These are phyloP conservation scores for Hyperoplus lanceolatus DNA, from an alignment of 2,797 vertebrate species.

Conservation along the genomic window DNA sequence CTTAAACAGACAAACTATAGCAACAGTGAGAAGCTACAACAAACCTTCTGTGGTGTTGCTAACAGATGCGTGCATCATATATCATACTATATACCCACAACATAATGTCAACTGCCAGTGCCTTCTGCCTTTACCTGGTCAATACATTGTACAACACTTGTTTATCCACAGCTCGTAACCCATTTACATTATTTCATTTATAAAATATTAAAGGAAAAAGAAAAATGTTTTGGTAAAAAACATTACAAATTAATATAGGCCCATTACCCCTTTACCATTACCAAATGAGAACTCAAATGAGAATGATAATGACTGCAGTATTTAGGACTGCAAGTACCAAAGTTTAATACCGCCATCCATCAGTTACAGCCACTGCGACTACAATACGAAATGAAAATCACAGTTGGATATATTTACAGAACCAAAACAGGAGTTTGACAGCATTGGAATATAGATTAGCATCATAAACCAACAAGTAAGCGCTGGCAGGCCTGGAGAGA, in stretches of 20 bases:
- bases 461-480: constrained; percentile 46
- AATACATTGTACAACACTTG: neutral
- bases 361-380: neutral
- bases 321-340: neutral
- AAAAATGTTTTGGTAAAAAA: neutral
- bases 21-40: neutral
- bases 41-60: constrained; percentile 24
- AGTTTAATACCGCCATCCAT: neutral
- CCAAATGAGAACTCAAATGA: too few relatives aligned
- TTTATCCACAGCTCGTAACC: constrained; percentile 8
- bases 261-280: too few relatives aligned
- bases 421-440: constrained; percentile 30
- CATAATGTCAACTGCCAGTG: constrained; percentile 14
- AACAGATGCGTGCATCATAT: constrained; percentile 17
- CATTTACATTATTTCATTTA: constrained; percentile 3
- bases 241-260: too few relatives aligned
- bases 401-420: constrained; percentile 22
- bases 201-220: neutral
- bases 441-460: constrained; percentile 46
- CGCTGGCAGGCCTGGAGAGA: constrained; percentile 33
- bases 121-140: constrained; percentile 11
- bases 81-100: constrained; percentile 9
- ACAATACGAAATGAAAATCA: constrained; percentile 5
- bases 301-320: neutral
- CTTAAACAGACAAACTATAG: neutral